Base-by-base conservation (phyloP, 2,888 invertebrate genomes). In the Podabrus alpinus region DNA sequence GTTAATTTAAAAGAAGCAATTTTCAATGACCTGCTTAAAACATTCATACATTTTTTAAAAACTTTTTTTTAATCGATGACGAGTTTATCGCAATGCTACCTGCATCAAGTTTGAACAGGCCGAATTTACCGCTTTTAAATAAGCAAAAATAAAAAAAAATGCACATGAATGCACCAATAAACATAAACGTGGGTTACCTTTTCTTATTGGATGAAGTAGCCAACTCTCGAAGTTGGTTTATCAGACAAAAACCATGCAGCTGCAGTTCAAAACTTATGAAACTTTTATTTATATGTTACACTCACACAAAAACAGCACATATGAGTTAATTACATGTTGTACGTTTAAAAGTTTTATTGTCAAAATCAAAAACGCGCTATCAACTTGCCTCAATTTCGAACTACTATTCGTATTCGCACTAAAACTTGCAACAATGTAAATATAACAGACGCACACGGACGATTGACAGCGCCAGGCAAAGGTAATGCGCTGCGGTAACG, bases 401-500 rank as follows among this genome's bases (percentile, higher is more conserved):
- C 45, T 45, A 45, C 45, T 45, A 64, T 64, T 64, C 62, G 62
- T 64, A 64, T 19, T 64, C 62, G 62, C 62, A 64, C 62, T 64
- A 64, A 64, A 64, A 64, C 62, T 64, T 64, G 19, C 19, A 64
- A 64, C 62, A 64, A 64, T 64, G 62, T 64, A 64, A 64, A 64
- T 64, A 64, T 64, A 64, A 17, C 62, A 64, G 70, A 69, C 75
- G 75, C 67, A 73, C 72, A 70, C 75, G 69, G 69, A 75, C 75
- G 70, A 73, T 75, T 75, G 75, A 61, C 72, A 72, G 75, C 75
- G 72, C 75, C 69, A 75, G 72, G 61, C 69, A 67, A 72, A 75
- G 75, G 75, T 75, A 75, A 64, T 70, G 70, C 75, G 72, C 72
- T 75, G 75, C 75, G 75, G 75, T 73, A 75, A 70, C 75, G 75